These are phyloP conservation scores for Tetragonula carbonaria DNA, from an alignment of 2,888 invertebrate species.

Conservation along the genomic window DNA sequence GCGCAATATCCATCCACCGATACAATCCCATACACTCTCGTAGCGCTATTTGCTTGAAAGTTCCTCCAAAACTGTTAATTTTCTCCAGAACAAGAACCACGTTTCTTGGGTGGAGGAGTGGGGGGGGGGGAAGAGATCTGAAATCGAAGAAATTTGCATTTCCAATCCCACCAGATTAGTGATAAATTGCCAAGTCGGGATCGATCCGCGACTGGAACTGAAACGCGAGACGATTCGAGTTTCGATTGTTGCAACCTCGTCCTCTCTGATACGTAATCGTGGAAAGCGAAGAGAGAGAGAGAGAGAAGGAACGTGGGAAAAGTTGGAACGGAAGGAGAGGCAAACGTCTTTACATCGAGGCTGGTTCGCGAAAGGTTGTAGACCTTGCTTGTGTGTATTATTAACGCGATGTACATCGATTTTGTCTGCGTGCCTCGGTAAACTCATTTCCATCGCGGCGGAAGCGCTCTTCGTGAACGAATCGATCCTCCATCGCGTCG, in stretches of 20 bases:
- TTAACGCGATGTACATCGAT: conserved; percentile 78
- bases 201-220: not conserved
- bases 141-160: not conserved
- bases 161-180: not conserved
- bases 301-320: not conserved
- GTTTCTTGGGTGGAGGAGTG: not conserved
- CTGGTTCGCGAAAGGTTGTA: conserved; percentile 74
- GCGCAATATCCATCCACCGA: not conserved
- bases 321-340: not conserved
- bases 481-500: conserved; percentile 35
- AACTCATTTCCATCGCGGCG: conserved; percentile 71
- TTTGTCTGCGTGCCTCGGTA: conserved; percentile 75
- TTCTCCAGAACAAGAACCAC: too few relatives aligned
- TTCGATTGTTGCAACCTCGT: not conserved
- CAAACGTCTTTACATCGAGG: conserved; percentile 55
- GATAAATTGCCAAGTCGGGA: too few relatives aligned
- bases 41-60: not conserved
- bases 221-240: conserved; percentile 13
- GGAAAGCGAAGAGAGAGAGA: not conserved
- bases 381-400: conserved; percentile 77
- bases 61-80: not conserved
- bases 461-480: conserved; percentile 45
- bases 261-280: not conserved
- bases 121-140: too few relatives aligned
- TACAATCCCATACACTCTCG: not conserved